A percentile compares a stretch with the other conserved stretches of the same genome.
Evolutionary conservation across 2,113 vertebrate species (phyloP).

Genomic region (Rynchops niger): DNA sequence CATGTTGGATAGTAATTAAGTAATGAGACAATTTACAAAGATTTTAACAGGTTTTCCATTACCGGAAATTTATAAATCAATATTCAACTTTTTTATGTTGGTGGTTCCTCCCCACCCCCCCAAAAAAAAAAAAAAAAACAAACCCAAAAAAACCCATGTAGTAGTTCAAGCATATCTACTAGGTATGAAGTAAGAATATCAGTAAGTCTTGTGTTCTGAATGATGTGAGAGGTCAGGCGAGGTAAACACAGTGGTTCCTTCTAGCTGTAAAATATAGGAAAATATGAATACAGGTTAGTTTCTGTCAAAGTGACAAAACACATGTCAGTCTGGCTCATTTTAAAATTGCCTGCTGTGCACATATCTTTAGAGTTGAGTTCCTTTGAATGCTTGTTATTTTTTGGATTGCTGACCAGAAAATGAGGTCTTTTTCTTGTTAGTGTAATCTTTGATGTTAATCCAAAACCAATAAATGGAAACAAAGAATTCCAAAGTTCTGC

Average conservation of each 20-base stretch:
- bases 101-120: too few relatives aligned
- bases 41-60: not conserved
- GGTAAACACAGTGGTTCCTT: not conserved
- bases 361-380: not conserved
- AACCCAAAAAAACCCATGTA: too few relatives aligned
- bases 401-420: not conserved
- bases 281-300: not conserved
- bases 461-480: not conserved
- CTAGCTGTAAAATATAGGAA: not conserved
- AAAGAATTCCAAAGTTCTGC: not conserved
- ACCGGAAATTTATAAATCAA: not conserved
- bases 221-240: fast-evolving
- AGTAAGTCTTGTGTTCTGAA: not conserved
- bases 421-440: not conserved
- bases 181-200: not conserved
- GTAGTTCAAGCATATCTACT: not conserved
- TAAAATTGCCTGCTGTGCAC: not conserved
- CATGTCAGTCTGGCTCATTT: not conserved
- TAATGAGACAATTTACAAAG: not conserved
- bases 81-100: not conserved
- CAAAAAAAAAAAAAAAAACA: not conserved
- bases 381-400: not conserved
- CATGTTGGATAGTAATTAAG: not conserved
- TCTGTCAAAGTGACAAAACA: not conserved
- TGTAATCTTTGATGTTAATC: not conserved